Evolutionary conservation across 1,140 invertebrate genomes (phyloP), one percentile per base, ranked within the genome.

Genomic region (Drosophila rhopaloa): DNA sequence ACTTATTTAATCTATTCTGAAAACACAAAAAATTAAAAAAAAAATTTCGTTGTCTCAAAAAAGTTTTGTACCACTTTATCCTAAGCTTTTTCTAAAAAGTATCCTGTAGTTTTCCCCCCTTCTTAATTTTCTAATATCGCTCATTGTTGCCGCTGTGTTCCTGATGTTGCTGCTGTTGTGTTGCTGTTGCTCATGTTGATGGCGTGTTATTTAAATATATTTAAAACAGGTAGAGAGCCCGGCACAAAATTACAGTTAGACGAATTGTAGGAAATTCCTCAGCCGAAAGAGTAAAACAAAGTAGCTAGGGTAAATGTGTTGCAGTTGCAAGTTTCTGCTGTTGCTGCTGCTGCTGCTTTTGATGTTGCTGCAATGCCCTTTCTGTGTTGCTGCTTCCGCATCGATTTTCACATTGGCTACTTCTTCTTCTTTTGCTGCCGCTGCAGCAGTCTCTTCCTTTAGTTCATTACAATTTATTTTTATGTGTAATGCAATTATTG

Each of bases 401-500:
- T 88, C 77, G 84, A 89, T 88, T 88, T 89, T 88, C 80, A 89
- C 83, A 86, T 85, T 85, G 77, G 70, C 75, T 62, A 53, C 66
- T 48, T 57, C 47, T 29, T 59, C 38, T 43, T 63, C 59, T 63
- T 61, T 48, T 43, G 62, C 4, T 44, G 40, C 24, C 50, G 73
- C n/a, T 57, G 47, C 24, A 56, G 72, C 40, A 63, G 81, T 35
- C 62, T 66, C 82, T 88, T 82, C 82, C 83, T 82, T 88, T 76
- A 82, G 75, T 88, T 88, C 83, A 88, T 88, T 88, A 88, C 84
- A 88, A 88, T 88, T 88, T 88, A 88, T 89, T 88, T 89, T 88
- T 89, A 88, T 88, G 80, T 88, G 84, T 88, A 89, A 88, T 88
- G 83, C 84, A 89, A 89, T 89, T 88, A 89, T 88, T 83, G 83